phyloP scores from a whole-genome alignment of 2,797 vertebrate genomes.

The Cirrhinus mrigala region DNA sequence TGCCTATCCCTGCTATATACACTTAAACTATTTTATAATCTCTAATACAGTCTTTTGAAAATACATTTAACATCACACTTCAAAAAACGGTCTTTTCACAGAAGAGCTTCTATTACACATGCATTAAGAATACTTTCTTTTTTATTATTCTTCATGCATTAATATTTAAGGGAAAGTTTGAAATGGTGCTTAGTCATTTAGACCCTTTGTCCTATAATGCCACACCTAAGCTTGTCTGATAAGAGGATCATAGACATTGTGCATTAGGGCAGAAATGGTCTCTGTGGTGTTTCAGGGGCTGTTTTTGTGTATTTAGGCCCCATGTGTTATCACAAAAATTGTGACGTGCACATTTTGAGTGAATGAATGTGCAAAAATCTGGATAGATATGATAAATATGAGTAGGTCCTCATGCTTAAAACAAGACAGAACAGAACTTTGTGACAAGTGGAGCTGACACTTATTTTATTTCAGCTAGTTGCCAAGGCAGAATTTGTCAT shows the following conservation, averaged over 20 bases:
- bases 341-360: background rate
- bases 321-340: background rate
- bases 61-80: background rate
- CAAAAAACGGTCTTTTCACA: background rate
- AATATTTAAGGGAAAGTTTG: background rate
- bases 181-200: background rate
- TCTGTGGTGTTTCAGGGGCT: background rate
- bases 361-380: background rate
- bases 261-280: background rate
- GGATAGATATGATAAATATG: background rate
- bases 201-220: background rate
- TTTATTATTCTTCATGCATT: background rate
- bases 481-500: background rate
- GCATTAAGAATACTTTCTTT: background rate
- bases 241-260: background rate
- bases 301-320: background rate
- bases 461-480: too few species aligned
- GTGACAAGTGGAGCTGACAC: too few species aligned
- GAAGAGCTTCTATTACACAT: background rate
- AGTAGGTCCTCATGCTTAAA: background rate
- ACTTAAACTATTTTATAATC: background rate
- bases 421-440: too few species aligned
- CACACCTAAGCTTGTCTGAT: background rate
- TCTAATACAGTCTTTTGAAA: background rate
- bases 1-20: background rate